Evolutionary conservation across 2,113 vertebrate species (phyloP), one percentile per base, ranked within the genome.

Genomic region (Alces alces): DNA sequence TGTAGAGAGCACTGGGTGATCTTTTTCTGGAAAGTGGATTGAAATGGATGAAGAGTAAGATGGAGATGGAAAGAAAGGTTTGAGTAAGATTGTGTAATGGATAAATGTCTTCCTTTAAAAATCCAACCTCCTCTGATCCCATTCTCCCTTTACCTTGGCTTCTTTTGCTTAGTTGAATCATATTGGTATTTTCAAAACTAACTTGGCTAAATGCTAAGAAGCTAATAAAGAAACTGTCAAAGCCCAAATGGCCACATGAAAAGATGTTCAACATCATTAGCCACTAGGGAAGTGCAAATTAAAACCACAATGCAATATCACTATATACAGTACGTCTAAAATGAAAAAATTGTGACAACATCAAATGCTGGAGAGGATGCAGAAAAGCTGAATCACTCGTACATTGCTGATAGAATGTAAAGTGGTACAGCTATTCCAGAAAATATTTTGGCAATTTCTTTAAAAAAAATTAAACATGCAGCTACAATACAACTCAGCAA

Each of bases 131-230:
- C 43, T 10, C 25, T 50, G 16, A 80, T 80, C 17, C 11, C 10
- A 89, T 3, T 97, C 15, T 73, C 11, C 27, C 5, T 82, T 61
- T 94, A 11, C 36, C 11, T 80, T 82, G 61, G 50, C 55, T 91
- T 50, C 19, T 57, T 28, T 88, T 54, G 45, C 25, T 96, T 96
- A 70, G 52, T 45, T 84, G 50, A 89, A 57, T 91, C 28, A 50
- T 60, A 52, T 33, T 84, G 27, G 66, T 96, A 58, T 86, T 21
- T 96, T 96, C 33, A 95, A 94, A 95, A 70, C 6, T 54, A 89
- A 45, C 55, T 89, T 92, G 93, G 54, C 21, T 94, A 61, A 79
- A 76, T 89, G 86, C 28, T 45, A 28, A 90, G 60, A 93, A 84
- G 33, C 84, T 45, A 93, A 39, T 92, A 85, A 90, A 61, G 57